A percentile compares a stretch with the other conserved stretches of the same genome.
These are phyloP conservation scores for Tanypteryx hageni DNA, from an alignment of 2,888 invertebrate species.

Conservation along the genomic window DNA sequence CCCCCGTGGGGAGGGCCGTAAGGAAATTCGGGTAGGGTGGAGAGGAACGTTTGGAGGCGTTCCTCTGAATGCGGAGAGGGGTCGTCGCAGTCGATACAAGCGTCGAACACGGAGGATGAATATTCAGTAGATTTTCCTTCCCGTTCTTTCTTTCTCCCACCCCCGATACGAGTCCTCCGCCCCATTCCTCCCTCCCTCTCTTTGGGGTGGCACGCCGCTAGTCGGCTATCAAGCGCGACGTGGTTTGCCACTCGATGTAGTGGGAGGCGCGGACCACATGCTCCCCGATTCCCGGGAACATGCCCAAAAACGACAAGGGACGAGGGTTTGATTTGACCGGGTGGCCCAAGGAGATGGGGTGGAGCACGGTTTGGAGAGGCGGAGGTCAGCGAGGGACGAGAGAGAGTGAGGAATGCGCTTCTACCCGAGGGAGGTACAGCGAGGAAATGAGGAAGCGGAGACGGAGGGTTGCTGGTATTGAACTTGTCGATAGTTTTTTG, in stretches of 20 bases:
- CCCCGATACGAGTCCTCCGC: too few relatives aligned
- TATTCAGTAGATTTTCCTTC: background rate
- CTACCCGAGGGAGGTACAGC: background rate
- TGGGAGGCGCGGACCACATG: background rate
- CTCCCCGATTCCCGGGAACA: background rate
- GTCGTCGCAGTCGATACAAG: background rate
- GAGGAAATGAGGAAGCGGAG: background rate
- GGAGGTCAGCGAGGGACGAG: background rate
- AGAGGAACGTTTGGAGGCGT: too few relatives aligned
- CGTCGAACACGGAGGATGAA: conserved; percentile 7
- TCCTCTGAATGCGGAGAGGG: too few relatives aligned
- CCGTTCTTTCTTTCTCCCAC: background rate
- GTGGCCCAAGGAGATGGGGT: background rate
- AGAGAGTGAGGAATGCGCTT: background rate
- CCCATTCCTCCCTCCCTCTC: background rate
- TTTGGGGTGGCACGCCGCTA: background rate
- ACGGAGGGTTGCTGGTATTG: conserved; percentile 43
- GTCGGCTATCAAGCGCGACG: background rate
- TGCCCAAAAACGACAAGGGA: background rate
- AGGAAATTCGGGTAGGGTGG: too few relatives aligned
- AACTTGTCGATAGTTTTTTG: conserved; percentile 55
- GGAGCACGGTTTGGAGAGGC: background rate
- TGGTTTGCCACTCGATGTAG: background rate
- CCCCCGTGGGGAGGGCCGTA: background rate
- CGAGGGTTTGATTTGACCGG: background rate